These are phyloP conservation scores for Perccottus glenii DNA, from an alignment of 2,113 vertebrate genomes.

Conservation along the genomic window DNA sequence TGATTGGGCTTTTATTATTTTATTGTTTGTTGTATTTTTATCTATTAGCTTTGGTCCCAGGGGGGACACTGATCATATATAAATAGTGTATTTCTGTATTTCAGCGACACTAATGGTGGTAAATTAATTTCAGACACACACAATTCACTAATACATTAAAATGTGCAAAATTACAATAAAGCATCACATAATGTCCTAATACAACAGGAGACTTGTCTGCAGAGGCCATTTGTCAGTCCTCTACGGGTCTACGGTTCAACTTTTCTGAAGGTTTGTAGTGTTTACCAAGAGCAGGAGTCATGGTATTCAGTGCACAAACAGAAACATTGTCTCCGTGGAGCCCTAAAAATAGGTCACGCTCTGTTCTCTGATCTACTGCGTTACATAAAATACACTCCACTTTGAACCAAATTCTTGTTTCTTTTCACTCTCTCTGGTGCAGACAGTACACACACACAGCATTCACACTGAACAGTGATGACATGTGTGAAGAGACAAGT, in stretches of 20 bases:
- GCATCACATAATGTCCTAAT: not conserved
- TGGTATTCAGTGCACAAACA: conserved; percentile 64
- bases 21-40: too few relatives aligned
- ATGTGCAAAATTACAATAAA: not conserved
- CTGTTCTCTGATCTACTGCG: conserved; percentile 70
- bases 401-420: conserved; percentile 52
- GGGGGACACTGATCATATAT: too few relatives aligned
- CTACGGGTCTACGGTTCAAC: conserved; percentile 4
- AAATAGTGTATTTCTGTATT: too few relatives aligned
- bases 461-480: conserved; percentile 2
- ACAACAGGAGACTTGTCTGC: not conserved
- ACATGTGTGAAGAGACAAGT: not conserved
- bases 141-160: too few relatives aligned
- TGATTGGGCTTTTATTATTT: too few relatives aligned
- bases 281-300: conserved; percentile 59
- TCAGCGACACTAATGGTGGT: too few relatives aligned
- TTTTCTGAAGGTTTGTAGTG: conserved; percentile 39
- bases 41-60: too few relatives aligned
- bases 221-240: conserved; percentile 22
- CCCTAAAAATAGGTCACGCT: conserved; percentile 75
- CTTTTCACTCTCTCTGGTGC: conserved; percentile 26
- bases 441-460: conserved; percentile 42
- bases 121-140: too few relatives aligned
- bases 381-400: conserved; percentile 72
- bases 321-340: conserved; percentile 69